These are phyloP conservation scores for Bombycilla garrulus DNA, from an alignment of 2,113 vertebrate species.

Conservation along the genomic window DNA sequence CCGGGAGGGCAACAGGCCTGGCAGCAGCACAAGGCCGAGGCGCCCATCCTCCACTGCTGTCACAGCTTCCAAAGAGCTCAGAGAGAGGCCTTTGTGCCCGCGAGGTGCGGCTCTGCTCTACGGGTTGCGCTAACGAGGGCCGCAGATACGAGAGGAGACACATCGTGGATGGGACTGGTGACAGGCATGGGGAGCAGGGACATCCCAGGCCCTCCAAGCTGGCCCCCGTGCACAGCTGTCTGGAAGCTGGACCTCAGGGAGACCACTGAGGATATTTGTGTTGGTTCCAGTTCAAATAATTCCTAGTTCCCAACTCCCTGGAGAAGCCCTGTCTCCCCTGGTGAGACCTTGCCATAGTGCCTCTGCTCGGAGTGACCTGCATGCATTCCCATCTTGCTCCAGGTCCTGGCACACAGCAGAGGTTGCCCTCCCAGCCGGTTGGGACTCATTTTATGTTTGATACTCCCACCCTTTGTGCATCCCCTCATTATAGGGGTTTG, in stretches of 20 bases:
- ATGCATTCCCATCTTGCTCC: background rate
- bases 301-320: background rate
- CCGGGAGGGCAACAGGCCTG: background rate
- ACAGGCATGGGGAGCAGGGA: background rate
- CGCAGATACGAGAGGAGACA: rapidly evolving
- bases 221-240: rapidly evolving
- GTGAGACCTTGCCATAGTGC: rapidly evolving
- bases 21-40: background rate
- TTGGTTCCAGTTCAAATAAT: background rate
- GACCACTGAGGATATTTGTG: background rate
- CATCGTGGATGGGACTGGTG: background rate
- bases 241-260: background rate
- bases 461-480: background rate
- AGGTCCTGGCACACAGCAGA: background rate
- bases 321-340: background rate
- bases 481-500: background rate
- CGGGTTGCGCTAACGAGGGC: background rate
- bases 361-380: background rate
- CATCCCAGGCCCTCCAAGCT: background rate
- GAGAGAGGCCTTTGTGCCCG: background rate
- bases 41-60: background rate
- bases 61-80: background rate
- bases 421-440: background rate
- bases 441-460: background rate
- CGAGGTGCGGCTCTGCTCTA: background rate